These are phyloP conservation scores for Campoplex nolae DNA, from an alignment of 2,888 invertebrate genomes.

Conservation along the genomic window DNA sequence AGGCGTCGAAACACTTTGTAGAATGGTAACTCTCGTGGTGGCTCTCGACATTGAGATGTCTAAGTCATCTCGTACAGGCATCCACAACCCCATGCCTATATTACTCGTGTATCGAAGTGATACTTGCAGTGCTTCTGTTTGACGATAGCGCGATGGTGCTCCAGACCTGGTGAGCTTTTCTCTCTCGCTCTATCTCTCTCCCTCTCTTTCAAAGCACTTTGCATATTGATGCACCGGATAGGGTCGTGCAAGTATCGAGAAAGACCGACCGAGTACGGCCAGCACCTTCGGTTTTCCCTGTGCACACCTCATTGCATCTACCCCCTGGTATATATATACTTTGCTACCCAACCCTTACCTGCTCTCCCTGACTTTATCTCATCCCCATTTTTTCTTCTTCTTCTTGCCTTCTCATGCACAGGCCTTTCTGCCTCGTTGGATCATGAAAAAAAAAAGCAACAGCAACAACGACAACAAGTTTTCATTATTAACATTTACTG, in stretches of 20 bases:
- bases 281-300: constrained; percentile 71
- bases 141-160: constrained; percentile 46
- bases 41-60: constrained; percentile 68
- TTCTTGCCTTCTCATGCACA: background rate
- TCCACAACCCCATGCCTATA: constrained; percentile 19
- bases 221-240: constrained; percentile 75
- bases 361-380: constrained; percentile 56
- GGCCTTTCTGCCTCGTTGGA: constrained; percentile 1
- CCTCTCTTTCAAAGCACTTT: constrained; percentile 72
- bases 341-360: constrained; percentile 73
- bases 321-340: constrained; percentile 72
- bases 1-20: constrained; percentile 63
- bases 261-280: constrained; percentile 69
- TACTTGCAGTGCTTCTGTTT: constrained; percentile 58
- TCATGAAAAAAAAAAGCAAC: background rate
- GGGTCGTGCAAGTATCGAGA: constrained; percentile 67
- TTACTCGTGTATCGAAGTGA: constrained; percentile 44
- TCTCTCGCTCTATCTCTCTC: constrained; percentile 26
- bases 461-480: background rate
- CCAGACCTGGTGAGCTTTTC: constrained; percentile 43
- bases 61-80: constrained; percentile 46
- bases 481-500: background rate
- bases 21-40: constrained; percentile 52
- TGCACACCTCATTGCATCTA: constrained; percentile 80
- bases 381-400: background rate